These are phyloP conservation scores for Dendronephthya gigantea DNA, from an alignment of 64 coral and sea anemone genomes.

Conservation along the genomic window DNA sequence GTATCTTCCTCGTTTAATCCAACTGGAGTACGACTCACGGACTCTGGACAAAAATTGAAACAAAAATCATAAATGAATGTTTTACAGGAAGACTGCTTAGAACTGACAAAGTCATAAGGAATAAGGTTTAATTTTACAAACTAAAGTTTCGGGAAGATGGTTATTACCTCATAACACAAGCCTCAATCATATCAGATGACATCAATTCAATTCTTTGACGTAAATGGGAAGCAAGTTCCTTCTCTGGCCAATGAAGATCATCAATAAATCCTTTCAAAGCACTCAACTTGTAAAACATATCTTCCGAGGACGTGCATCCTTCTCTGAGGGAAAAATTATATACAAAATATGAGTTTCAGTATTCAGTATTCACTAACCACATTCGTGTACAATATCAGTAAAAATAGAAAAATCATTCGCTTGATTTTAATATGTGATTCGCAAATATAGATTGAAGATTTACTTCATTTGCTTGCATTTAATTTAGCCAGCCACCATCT, in stretches of 20 bases:
- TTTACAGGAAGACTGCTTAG: too few species aligned
- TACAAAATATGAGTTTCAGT: background rate
- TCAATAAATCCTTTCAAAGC: conserved; percentile 74
- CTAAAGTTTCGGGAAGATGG: background rate
- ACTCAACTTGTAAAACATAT: conserved; percentile 75
- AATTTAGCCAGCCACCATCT: too few species aligned
- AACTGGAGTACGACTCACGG: conserved; percentile 31
- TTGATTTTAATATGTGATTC: too few species aligned
- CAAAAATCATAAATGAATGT: background rate
- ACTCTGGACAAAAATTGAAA: background rate
- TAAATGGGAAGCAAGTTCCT: conserved; percentile 66
- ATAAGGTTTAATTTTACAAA: background rate
- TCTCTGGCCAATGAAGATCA: conserved; percentile 92
- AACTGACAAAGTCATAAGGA: background rate
- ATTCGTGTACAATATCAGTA: too few species aligned
- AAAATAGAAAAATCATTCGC: too few species aligned
- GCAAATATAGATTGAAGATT: background rate
- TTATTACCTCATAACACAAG: conserved; percentile 68
- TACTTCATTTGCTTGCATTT: too few species aligned
- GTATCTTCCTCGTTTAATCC: conserved; percentile 33
- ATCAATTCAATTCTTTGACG: conserved; percentile 70
- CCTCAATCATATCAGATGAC: conserved; percentile 86
- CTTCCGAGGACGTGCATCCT: conserved; percentile 76
- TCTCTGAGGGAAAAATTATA: conserved; percentile 30
- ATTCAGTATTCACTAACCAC: background rate